Evolutionary conservation across 2,113 vertebrate species (phyloP).

Genomic region (Zosterops pallidus): DNA sequence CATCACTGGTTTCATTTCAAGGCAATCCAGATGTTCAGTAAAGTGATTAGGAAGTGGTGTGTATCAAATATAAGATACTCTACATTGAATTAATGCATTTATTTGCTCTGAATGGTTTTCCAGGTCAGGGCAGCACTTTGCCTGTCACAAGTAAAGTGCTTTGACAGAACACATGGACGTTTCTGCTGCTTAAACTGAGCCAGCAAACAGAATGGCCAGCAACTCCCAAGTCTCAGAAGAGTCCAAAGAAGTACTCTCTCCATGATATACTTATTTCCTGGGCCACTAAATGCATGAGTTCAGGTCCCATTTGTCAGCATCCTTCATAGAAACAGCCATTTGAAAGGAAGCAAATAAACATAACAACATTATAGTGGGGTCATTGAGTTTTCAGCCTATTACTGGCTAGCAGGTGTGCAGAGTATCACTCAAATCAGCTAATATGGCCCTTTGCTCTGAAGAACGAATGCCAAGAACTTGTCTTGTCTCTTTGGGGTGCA

Average conservation of each 20-base stretch:
- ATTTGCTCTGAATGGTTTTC: slow-evolving; percentile 51
- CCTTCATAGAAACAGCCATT: background rate
- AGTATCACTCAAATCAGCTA: background rate
- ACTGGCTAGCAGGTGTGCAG: background rate
- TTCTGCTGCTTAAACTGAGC: background rate
- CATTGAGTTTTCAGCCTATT: slow-evolving; percentile 9
- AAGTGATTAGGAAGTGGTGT: slow-evolving; percentile 54
- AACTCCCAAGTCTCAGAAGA: background rate
- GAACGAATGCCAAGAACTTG: background rate
- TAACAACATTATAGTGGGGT: background rate
- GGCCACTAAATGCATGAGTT: slow-evolving; percentile 26
- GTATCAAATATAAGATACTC: slow-evolving; percentile 65
- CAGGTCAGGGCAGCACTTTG: slow-evolving; percentile 54
- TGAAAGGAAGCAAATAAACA: slow-evolving; percentile 54
- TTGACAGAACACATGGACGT: slow-evolving; percentile 55
- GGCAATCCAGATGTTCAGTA: slow-evolving; percentile 51
- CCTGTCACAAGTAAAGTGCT: slow-evolving; percentile 54
- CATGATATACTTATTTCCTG: slow-evolving; percentile 40
- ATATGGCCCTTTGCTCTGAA: background rate
- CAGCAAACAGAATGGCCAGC: background rate
- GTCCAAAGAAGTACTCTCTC: background rate
- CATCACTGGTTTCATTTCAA: slow-evolving; percentile 35
- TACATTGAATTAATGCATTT: slow-evolving; percentile 62
- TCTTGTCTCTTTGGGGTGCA: background rate
- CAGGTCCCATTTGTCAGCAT: slow-evolving; percentile 35